These are phyloP conservation scores for Anguilla rostrata DNA, from an alignment of 2,113 vertebrate species.

Conservation along the genomic window DNA sequence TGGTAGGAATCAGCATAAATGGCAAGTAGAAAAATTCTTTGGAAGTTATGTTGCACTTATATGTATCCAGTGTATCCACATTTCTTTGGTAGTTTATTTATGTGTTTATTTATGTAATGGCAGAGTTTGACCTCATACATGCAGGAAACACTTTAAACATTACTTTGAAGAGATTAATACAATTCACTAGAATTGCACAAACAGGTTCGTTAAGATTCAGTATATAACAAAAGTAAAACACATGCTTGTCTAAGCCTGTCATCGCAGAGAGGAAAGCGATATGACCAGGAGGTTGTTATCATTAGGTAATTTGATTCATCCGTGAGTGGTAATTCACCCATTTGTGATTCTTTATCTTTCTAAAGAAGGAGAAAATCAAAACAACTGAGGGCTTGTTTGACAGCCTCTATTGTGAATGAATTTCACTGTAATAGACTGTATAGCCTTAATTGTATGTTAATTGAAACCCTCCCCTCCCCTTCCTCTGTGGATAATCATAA, in stretches of 20 bases:
- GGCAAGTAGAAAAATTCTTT: no score
- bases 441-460: conserved; percentile 63
- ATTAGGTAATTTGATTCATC: neutral
- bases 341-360: conserved; percentile 41
- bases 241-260: neutral
- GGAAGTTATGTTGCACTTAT: neutral
- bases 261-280: neutral
- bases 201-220: neutral
- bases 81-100: neutral
- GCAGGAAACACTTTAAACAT: neutral
- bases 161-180: neutral
- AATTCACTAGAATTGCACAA: neutral
- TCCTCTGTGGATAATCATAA: conserved; percentile 45
- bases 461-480: neutral
- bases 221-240: neutral
- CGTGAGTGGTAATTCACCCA: conserved; percentile 15
- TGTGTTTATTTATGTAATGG: neutral
- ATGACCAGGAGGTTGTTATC: neutral
- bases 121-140: neutral
- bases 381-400: conserved; percentile 56
- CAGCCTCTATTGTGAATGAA: conserved; percentile 52
- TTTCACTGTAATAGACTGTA: conserved; percentile 63
- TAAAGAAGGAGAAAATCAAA: conserved; percentile 51
- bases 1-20: neutral
- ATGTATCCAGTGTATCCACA: neutral